Percentiles rank a stretch among this genome's conserved stretches.
phyloP scores from a whole-genome alignment of 1,140 invertebrate genomes.

The Rhopalosiphum padi region DNA sequence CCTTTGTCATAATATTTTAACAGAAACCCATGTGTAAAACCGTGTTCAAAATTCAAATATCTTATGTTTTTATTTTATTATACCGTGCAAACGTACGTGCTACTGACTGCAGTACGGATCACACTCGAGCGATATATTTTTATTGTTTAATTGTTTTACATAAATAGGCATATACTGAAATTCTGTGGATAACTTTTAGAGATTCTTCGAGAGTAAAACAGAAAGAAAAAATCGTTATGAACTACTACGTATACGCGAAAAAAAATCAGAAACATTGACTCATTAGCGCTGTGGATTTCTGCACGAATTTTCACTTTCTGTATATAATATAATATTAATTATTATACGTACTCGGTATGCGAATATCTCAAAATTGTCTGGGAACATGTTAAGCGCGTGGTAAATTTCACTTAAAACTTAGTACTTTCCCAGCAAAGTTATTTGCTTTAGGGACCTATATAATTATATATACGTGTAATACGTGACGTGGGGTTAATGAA shows the following conservation, averaged over 20 bases:
- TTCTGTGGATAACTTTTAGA: neutral
- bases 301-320: neutral
- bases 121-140: neutral
- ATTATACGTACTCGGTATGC: neutral
- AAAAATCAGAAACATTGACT: neutral
- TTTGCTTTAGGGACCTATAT: conserved; percentile 7
- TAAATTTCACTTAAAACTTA: conserved; percentile 1
- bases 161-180: neutral
- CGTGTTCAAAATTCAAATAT: neutral
- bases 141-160: neutral
- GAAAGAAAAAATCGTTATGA: no score
- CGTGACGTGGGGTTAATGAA: neutral
- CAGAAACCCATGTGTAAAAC: neutral
- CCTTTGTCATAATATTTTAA: neutral
- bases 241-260: neutral
- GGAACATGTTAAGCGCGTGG: neutral
- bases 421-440: conserved; percentile 15
- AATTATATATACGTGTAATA: conserved; percentile 8
- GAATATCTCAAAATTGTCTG: neutral
- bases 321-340: neutral
- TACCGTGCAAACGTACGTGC: neutral
- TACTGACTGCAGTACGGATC: neutral
- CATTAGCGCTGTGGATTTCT: neutral
- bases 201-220: neutral
- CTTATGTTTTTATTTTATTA: neutral